Base-by-base conservation (phyloP, 2,113 vertebrate species). In the Clupea harengus region DNA sequence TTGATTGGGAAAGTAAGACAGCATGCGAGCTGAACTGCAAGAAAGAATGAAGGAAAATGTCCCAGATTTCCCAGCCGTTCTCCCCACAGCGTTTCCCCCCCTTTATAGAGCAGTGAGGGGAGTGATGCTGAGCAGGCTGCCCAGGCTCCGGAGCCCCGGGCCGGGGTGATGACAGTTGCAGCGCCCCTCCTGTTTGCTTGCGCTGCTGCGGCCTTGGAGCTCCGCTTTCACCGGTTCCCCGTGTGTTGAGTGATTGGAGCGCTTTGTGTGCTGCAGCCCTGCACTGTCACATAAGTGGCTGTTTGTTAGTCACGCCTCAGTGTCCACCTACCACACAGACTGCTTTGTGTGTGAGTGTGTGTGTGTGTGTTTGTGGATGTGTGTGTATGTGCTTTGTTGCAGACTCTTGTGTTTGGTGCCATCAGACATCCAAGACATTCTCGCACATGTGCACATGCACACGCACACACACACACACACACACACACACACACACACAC, bases 201-300 rank as follows among this genome's bases (percentile, higher is more conserved):
- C 45, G 44, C 47, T 46, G 9, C 45, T 22, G 50, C 50, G n/a
- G 50, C 25, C 25, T 32, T 32, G 64, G 64, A 28, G 64, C 64
- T 28, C 46, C 46, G 45, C 82, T 82, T 81, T 8, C 39, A 47
- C 18, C 49, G 10, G 25, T 80, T 80, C 1, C 81, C 5, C 52
- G 9, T 83, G 44, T 54, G n/a, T 84, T 50, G 85, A 78, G 8
- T 67, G 49, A 89, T 88, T 87, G 52, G 50, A 86, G 67, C 86
- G 15, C 28, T 83, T 25, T 10, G n/a, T 11, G 64, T 13, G 25
- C 25, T 25, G 57, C n/a, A 72, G n/a, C n/a, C 1, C 8, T 15
- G 11, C 64, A 72, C 22, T 32, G 28, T 8, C 64, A 72, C 28
- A 25, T 13, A 2, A 25, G 10, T 32, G 64, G 28, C 64, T 72